These are phyloP conservation scores for Trichopria drosophilae DNA, from an alignment of 2,888 invertebrate genomes.

Conservation along the genomic window DNA sequence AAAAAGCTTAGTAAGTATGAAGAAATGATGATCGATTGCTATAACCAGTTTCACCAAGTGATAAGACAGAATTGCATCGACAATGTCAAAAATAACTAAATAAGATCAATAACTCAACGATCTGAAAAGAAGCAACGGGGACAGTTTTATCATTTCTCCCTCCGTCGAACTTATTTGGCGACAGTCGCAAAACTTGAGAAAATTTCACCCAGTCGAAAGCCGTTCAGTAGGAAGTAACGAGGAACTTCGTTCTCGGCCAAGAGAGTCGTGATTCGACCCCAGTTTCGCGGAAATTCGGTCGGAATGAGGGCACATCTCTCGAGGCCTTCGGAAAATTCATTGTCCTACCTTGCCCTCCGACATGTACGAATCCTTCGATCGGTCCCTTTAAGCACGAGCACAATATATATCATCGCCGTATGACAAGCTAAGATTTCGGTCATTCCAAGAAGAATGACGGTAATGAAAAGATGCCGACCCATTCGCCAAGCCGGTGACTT, in stretches of 20 bases:
- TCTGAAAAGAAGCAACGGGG: too few relatives aligned
- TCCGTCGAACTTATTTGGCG: too few relatives aligned
- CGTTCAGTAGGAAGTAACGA: conserved; percentile 33
- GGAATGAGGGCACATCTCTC: too few relatives aligned
- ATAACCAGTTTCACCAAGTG: too few relatives aligned
- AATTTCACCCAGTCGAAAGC: conserved; percentile 36
- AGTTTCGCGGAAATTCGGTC: too few relatives aligned
- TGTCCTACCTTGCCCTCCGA: conserved; percentile 21
- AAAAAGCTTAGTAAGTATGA: too few relatives aligned
- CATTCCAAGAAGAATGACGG: conserved; percentile 28
- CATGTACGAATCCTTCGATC: not conserved
- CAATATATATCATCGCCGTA: conserved; percentile 29
- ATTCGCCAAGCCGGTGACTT: conserved; percentile 16
- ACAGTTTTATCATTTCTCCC: too few relatives aligned
- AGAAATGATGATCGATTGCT: too few relatives aligned
- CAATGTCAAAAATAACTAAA: too few relatives aligned
- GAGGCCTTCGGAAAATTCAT: conserved; percentile 17
- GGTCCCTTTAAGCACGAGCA: conserved; percentile 11
- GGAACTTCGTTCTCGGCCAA: conserved; percentile 16
- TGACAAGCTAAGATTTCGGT: conserved; percentile 36
- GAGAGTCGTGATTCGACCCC: not conserved
- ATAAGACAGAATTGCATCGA: too few relatives aligned
- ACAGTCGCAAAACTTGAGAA: too few relatives aligned
- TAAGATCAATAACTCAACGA: too few relatives aligned
- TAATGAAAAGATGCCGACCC: conserved; percentile 36